Base-by-base conservation (phyloP, 2,113 vertebrate genomes). In the Ceyx margarethae region DNA sequence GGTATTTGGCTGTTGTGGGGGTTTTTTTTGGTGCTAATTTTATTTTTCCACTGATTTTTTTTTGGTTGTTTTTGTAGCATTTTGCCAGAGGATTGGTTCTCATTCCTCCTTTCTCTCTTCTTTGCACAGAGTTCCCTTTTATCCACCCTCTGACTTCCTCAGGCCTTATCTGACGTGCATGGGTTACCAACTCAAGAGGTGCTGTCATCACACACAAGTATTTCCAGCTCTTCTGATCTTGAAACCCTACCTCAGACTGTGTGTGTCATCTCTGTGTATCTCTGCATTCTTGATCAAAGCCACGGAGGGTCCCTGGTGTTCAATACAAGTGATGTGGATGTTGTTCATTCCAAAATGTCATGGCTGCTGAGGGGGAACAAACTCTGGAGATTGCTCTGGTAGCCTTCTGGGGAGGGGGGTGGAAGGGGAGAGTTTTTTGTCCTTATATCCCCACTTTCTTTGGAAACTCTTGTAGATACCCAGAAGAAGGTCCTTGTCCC, bases 131-230 rank as follows among this genome's bases (percentile, higher is more conserved):
- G 31, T 86, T 88, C 53, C 33, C 65, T 86, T 86, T 81, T 86
- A 83, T 77, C 68, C 29, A 57, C 35, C 60, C 10, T 64, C 17
- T 68, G 65, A 43, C 50, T 91, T 92, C 50, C 78, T 77, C 42
- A 84, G 85, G 78, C n/a, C 46, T 69, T 61, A 58, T 89, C 57
- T 87, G 65, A 87, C 1, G 2, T 87, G 79, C 58, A 13, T 57
- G 19, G 67, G 68, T 93, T 94, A 82, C 75, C 31, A 90, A 87
- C 57, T 57, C 43, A 91, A 91, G 89, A 79, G 92, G n/a, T 51
- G 54, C 61, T 82, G 3, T 72, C 21, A 62, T 73, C 69, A 43
- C 25, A 72, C 45, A 28, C 48, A 73, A 66, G 62, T 45, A 61
- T 48, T 92, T 85, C 87, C 58, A 66, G 35, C 15, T 91, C 12